phyloP scores from a whole-genome alignment of 2,888 invertebrate genomes.

The Gymnoscelis rufifasciata region DNA sequence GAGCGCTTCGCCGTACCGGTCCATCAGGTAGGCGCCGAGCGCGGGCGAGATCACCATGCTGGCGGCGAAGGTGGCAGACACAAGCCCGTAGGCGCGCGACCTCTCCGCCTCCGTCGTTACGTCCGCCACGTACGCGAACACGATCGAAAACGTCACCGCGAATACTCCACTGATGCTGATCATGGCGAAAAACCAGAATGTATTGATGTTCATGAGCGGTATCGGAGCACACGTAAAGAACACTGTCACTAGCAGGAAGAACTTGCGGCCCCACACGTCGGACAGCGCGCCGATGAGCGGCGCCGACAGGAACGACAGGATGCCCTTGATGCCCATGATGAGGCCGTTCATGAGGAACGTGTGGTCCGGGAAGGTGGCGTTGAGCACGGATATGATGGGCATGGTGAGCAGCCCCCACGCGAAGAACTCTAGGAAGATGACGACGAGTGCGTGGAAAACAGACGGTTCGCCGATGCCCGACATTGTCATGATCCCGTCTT shows the following conservation, averaged over 20 bases:
- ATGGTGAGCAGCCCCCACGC: slow-evolving; percentile 99
- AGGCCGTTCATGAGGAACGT: slow-evolving; percentile 99
- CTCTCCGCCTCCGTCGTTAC: slow-evolving; percentile 98
- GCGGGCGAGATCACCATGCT: slow-evolving; percentile 99
- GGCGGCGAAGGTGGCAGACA: slow-evolving; percentile 99
- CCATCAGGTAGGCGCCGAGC: slow-evolving; percentile 93
- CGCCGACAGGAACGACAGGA: slow-evolving; percentile 97
- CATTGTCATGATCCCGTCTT: slow-evolving; percentile 93
- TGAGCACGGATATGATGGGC: slow-evolving; percentile 96
- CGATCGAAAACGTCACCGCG: slow-evolving; percentile 99
- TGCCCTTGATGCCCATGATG: slow-evolving; percentile 98
- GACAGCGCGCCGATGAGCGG: slow-evolving; percentile 98
- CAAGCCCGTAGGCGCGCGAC: slow-evolving; percentile 96
- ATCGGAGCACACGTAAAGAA: slow-evolving; percentile 99
- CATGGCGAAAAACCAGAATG: slow-evolving; percentile 99
- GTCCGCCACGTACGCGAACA: slow-evolving; percentile 99
- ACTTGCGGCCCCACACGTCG: slow-evolving; percentile 99
- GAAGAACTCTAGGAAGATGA: slow-evolving; percentile 99
- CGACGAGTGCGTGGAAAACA: slow-evolving; percentile 98
- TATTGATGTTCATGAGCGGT: slow-evolving; percentile 98
- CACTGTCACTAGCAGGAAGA: slow-evolving; percentile 97
- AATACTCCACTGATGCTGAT: slow-evolving; percentile 99
- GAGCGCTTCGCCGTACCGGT: slow-evolving; percentile 88
- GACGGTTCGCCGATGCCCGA: slow-evolving; percentile 95
- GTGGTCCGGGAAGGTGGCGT: slow-evolving; percentile 98